Evolutionary conservation across 2,888 invertebrate genomes (phyloP), one percentile per base, ranked within the genome.

Genomic region (Crocallis elinguaria): DNA sequence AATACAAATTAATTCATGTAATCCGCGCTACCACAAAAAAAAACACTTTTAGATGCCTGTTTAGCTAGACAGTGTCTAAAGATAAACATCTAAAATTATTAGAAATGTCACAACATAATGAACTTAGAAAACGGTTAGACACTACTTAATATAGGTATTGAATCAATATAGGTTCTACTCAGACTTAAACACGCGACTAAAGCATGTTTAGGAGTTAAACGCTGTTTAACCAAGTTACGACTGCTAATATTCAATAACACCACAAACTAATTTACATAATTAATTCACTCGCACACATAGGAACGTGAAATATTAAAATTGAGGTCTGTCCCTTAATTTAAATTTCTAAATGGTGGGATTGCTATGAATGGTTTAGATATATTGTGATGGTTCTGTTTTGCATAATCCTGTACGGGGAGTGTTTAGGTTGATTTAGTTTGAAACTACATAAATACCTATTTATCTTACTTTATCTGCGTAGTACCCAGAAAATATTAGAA

Each of bases 251-350:
- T 79, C 79, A 81, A 81, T 82, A 77, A 73, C 60, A 67, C 77
- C 78, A 60, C 79, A 75, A 79, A 80, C 77, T 84, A 76, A 82
- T 86, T 86, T 82, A 64, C 82, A 84, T 86, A 84, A 84, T 84
- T 84, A 84, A 85, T 86, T 83, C 77, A 66, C 71, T 77, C 64
- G 70, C 76, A 74, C 74, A 76, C 73, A 75, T 70, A 64, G 60
- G 58, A 55, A 54, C 55, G 52, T 59, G 43, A 44, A 84, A 82
- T 83, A 85, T 86, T 84, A 81, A 84, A 84, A 79, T 78, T 70
- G 73, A 69, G 69, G 78, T 64, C 58, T 60, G 57, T 71, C 81
- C 84, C 79, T 77, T 83, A 70, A 86, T 87, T 86, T 86, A 73
- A 84, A 87, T 84, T 84, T 86, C 79, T 79, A 80, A 85, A 82